Base-by-base conservation (phyloP, 92 coral and sea anemone genomes). In the Siderastrea radians region DNA sequence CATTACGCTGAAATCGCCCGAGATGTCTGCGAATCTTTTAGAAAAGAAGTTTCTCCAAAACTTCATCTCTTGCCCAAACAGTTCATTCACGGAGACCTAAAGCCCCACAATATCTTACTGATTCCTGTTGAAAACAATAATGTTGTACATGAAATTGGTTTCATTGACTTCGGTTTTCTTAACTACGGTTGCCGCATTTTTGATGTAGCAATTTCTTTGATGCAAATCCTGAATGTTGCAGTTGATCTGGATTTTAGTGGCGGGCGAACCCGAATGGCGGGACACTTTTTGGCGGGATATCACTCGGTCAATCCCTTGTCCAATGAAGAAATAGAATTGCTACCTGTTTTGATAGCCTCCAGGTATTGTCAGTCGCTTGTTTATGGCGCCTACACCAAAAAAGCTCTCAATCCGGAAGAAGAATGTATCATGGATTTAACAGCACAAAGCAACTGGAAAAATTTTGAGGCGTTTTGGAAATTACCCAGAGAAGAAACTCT, bases 21-120 rank as follows among this genome's bases (percentile, higher is more conserved):
- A 58, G 89, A 65, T 14, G 90, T 84, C 8, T 72, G 79, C 60
- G 75, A 70, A 65, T 15, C 80, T 45, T 89, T 89, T 49, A 68
- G 67, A n/a, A 48, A 62, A 6, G 87, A 85, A 73, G 95, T 94
- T 8, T 63, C 67, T 14, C 97, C 97, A 45, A 77, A 60, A 48
- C 69, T 94, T 0, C 68, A 79, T 52, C 73, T 79, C 44, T 88
- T 94, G 73, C 92, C 93, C 16, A 92, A 79, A 79, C 97, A 94
- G 77, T 48, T 91, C 57, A 94, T 94, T 77, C 95, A 92, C 66
- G 97, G 94, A 12, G 97, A 94, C 49, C 73, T 89, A 68, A 94
- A 84, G 62, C 86, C 76, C 48, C 61, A 57, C 15, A 94, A 94
- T 45, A 80, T 92, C 1, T 49, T 94, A 46, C 5, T 85, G 45